A percentile compares a stretch with the other conserved stretches of the same genome.
Conservation (phyloP, 1,140 invertebrate genomes). For the Teleopsis dalmanni region DNA sequence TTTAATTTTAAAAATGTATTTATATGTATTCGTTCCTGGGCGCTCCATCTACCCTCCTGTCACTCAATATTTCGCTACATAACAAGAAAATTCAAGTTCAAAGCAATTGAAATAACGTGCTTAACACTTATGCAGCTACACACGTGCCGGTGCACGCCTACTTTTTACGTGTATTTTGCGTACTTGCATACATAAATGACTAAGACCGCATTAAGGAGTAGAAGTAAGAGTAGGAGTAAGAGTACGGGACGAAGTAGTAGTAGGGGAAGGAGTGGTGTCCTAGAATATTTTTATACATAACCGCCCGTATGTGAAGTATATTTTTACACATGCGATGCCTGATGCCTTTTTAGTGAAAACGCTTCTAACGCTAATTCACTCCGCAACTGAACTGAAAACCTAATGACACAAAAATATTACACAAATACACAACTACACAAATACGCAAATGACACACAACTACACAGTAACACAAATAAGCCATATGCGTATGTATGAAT, state of each 20-base stretch:
- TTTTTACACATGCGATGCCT: neutral
- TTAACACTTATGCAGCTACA: neutral
- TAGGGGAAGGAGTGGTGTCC: too few relatives aligned
- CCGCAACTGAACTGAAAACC: conserved; percentile 9
- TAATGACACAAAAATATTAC: conserved; percentile 7
- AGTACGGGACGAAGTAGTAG: neutral
- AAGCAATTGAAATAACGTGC: neutral
- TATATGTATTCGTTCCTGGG: too few relatives aligned
- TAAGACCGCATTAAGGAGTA: neutral
- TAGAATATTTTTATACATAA: too few relatives aligned
- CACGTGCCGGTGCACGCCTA: neutral
- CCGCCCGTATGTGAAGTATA: neutral
- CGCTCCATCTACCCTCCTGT: too few relatives aligned
- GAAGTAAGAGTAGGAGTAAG: neutral
- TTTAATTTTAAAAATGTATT: too few relatives aligned
- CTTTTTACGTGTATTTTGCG: too few relatives aligned
- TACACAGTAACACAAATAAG: neutral
- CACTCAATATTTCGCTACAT: too few relatives aligned
- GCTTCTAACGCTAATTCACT: conserved; percentile 4
- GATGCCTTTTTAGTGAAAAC: neutral
- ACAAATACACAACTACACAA: neutral
- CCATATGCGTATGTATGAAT: neutral
- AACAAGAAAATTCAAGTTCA: conserved; percentile 2
- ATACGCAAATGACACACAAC: neutral
- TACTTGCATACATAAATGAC: neutral